Evolutionary conservation across 2,113 vertebrate species (phyloP).

Genomic region (Aplodontia rufa): DNA sequence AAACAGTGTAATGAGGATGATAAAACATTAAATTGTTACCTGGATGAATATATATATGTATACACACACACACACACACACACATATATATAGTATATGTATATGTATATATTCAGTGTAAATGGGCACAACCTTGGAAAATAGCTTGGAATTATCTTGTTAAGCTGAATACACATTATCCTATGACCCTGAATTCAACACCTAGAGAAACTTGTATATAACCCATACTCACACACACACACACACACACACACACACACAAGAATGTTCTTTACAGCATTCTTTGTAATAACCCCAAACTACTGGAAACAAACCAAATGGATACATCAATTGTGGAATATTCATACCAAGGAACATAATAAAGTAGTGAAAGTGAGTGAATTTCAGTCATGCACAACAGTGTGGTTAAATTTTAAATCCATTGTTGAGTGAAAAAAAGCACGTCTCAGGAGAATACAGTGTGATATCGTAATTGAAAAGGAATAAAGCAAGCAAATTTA

Average conservation of each 20-base stretch:
- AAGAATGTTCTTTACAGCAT: not conserved
- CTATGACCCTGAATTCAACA: not conserved
- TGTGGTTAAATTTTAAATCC: conserved; percentile 27
- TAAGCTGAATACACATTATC: not conserved
- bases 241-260: not conserved
- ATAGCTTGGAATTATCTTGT: not conserved
- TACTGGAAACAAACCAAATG: not conserved
- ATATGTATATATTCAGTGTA: too few relatives aligned
- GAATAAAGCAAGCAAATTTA: not conserved
- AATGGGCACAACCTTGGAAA: not conserved
- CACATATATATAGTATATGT: too few relatives aligned
- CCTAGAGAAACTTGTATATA: not conserved
- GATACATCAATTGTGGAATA: not conserved
- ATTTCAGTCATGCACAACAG: not conserved
- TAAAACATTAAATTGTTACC: not conserved
- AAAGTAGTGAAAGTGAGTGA: conserved; percentile 7
- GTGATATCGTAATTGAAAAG: conserved; percentile 24
- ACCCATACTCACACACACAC: too few relatives aligned
- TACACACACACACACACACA: too few relatives aligned
- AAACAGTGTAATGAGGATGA: conserved; percentile 6
- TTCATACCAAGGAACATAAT: not conserved
- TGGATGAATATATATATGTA: not conserved
- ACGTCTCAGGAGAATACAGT: conserved; percentile 2
- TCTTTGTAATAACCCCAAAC: not conserved
- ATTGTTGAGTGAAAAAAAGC: not conserved